phyloP scores from a whole-genome alignment of 2,797 vertebrate species.

The Peromyscus melanophrys region DNA sequence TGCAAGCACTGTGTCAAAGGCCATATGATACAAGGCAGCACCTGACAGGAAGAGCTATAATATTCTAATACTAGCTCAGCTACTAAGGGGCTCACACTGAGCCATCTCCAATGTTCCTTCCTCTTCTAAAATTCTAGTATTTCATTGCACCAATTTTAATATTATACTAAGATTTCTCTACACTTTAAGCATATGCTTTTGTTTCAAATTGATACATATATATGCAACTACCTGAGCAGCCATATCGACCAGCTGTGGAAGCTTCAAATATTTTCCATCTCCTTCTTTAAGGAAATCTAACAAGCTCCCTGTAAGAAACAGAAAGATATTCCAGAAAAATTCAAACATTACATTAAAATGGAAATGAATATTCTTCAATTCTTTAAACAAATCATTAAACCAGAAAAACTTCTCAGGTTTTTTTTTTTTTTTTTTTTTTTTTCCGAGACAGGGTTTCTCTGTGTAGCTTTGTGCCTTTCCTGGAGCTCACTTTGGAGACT shows the following conservation, averaged over 20 bases:
- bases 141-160: conserved; percentile 37
- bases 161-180: conserved; percentile 22
- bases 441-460: no score
- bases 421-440: no score
- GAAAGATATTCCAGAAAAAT: not conserved
- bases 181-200: conserved; percentile 59
- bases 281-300: conserved; percentile 98
- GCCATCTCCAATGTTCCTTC: not conserved
- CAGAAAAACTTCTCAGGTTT: not conserved
- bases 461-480: no score
- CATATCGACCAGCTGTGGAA: conserved; percentile 97
- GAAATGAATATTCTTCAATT: conserved; percentile 6
- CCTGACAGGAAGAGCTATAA: not conserved
- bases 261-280: conserved; percentile 96
- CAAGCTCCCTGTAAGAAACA: conserved; percentile 93
- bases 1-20: conserved; percentile 48
- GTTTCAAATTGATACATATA: conserved; percentile 38
- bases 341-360: conserved; percentile 56
- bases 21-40: not conserved
- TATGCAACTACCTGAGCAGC: conserved; percentile 94
- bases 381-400: not conserved
- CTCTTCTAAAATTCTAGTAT: conserved; percentile 61
- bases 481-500: no score
- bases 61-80: not conserved
- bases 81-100: not conserved